Evolutionary conservation across 1,140 invertebrate species (phyloP), one percentile per base, ranked within the genome.

Genomic region (Medauroidea extradentata): DNA sequence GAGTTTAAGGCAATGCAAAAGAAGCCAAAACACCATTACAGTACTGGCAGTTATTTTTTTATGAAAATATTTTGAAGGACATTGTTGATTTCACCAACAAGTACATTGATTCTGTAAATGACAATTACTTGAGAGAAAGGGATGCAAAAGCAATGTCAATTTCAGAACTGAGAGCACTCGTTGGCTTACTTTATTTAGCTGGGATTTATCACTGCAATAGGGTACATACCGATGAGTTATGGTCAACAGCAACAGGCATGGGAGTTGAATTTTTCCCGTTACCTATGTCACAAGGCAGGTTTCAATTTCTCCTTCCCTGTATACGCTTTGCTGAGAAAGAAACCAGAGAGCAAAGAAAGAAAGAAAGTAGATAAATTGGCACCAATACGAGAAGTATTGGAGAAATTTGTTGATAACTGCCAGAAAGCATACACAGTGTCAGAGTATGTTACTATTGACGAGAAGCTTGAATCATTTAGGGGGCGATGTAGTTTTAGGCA

Each of bases 401-500:
- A 9, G 18, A 49, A 11, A 13, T 49, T 49, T 49, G 46, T 49
- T 49, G 9, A 49, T 11, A 49, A 49, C 46, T 49, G 13, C 19
- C 13, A 49, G 19, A 21, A 13, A 18, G 9, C 46, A 11, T 49
- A 49, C 18, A 11, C 46, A 14, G 11, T 21, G 19, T 9, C 9
- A 21, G 46, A 49, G 18, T 11, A 14, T 18, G 13, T 49, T 11
- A 49, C 46, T 11, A 49, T 49, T 49, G 46, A 49, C 46, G 46
- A 49, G 19, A 49, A 49, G 18, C 62, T 78, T 2, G 59, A 69
- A 53, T 58, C 59, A 7, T 78, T 75, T 61, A 49, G 71, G 48
- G 76, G 75, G 21, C 57, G 68, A 24, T 77, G 73, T 67, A 24
- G 19, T n/a, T 76, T 77, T 52, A 44, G 66, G 27, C 70, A 75